Evolutionary conservation across 92 coral and sea anemone genomes (phyloP), one percentile per base, ranked within the genome.

Genomic region (Bergia puertoricense): DNA sequence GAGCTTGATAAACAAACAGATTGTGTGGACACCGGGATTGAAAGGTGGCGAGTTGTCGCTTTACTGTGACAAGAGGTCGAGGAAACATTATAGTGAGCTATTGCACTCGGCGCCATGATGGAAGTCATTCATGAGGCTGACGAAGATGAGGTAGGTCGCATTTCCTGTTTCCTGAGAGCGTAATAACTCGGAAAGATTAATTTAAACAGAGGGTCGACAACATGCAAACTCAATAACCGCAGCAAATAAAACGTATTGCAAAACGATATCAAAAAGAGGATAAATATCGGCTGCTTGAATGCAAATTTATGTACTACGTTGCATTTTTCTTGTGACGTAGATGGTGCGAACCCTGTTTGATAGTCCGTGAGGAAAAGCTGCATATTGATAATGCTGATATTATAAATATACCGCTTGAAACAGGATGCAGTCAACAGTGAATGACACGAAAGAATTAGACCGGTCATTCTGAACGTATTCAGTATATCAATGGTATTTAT

Each of bases 71-170:
- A 42, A 76, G 23, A 76, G 78, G 46, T 36, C 6, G 54, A 76
- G 48, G 42, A 40, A 41, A 43, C 42, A 13, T 54, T 13, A 18
- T 11, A 11, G 59, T 54, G 14, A 54, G 69, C 69, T 62, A 62
- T 20, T 62, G 15, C 59, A 13, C 69, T 20, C 22, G 6, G 69
- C 57, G 76, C 75, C 57, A 46, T 84, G 87, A 84, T 84, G 87
- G 87, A 84, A 73, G 87, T 84, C 43, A 84, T 84, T 30, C 87
- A 67, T 4, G 87, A 84, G 79, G 79, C 14, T 50, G 79, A 84
- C 65, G 87, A 84, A 45, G 79, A 76, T 0, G 79, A 84, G 87
- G 87, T 84, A 71, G 68, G 87, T 36, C 78, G 41, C 22, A 48
- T 84, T 84, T 84, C 67, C 87, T 84, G 79, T 83, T 20, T 69